Conservation (phyloP, 1,140 invertebrate species). For the Platyscapa corneri region DNA sequence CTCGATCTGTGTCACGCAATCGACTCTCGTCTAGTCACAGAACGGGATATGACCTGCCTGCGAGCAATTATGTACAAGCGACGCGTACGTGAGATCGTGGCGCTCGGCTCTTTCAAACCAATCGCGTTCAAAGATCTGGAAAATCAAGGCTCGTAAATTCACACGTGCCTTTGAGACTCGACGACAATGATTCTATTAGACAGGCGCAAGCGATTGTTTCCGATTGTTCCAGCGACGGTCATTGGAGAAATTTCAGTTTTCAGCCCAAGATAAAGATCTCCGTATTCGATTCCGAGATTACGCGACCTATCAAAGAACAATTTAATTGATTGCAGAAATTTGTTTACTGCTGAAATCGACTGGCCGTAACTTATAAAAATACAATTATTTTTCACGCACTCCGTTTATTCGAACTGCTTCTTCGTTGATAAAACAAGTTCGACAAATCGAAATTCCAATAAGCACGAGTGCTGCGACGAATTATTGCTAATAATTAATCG, state of each 20-base stretch:
- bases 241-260: conserved; percentile 22
- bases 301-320: neutral
- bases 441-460: too few species aligned
- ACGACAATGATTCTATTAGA: neutral
- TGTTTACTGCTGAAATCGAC: too few species aligned
- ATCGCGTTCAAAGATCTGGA: neutral
- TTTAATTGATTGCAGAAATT: too few species aligned
- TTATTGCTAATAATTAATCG: too few species aligned
- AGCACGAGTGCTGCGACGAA: too few species aligned
- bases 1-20: too few species aligned
- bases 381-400: too few species aligned
- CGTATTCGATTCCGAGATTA: neutral
- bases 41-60: neutral
- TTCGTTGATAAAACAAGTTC: too few species aligned
- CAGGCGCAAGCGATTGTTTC: neutral
- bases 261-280: neutral
- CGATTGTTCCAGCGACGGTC: conserved; percentile 1
- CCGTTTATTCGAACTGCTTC: too few species aligned
- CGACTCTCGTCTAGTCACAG: too few species aligned
- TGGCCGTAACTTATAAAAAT: too few species aligned
- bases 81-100: neutral
- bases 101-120: neutral
- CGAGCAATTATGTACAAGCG: neutral
- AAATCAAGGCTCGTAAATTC: conserved; percentile 49
- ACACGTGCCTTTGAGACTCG: conserved; percentile 30